Percentiles rank a stretch among this genome's conserved stretches.
phyloP scores from a whole-genome alignment of 2,888 invertebrate species.

The Campopleginae sp. region DNA sequence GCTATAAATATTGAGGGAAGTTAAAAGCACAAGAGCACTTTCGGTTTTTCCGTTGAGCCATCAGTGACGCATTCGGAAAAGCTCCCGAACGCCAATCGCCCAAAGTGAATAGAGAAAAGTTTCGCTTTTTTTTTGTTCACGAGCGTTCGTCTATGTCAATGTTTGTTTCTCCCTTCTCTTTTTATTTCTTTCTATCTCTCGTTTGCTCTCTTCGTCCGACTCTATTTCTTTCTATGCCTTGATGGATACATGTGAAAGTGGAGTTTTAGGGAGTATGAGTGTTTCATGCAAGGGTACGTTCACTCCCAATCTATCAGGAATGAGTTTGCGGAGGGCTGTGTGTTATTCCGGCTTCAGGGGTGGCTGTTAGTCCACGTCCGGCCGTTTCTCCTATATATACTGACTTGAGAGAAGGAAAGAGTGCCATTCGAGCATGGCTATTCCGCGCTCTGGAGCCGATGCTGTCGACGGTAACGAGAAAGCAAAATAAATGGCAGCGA shows the following conservation, averaged over 20 bases:
- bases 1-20: constrained; percentile 47
- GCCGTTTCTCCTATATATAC: constrained; percentile 42
- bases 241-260: constrained; percentile 21
- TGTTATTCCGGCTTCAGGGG: constrained; percentile 27
- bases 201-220: constrained; percentile 2
- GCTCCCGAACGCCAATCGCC: constrained; percentile 52
- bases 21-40: constrained; percentile 50
- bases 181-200: constrained; percentile 16
- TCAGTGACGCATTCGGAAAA: constrained; percentile 53
- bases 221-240: constrained; percentile 6
- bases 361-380: constrained; percentile 50
- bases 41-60: constrained; percentile 59
- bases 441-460: constrained; percentile 45
- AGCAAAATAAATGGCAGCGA: constrained; percentile 73
- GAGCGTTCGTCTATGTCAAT: constrained; percentile 37
- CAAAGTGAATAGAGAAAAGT: constrained; percentile 49
- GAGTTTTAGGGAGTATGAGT: constrained; percentile 35
- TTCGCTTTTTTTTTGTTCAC: constrained; percentile 40
- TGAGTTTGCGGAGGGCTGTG: constrained; percentile 55
- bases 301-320: constrained; percentile 65
- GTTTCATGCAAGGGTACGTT: constrained; percentile 62
- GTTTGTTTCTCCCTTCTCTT: constrained; percentile 21
- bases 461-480: constrained; percentile 74
- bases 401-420: background rate
- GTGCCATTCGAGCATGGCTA: constrained; percentile 27